Evolutionary conservation across 23 tunicate genomes (phyloP), one percentile per base, ranked within the genome.

Genomic region (Styela plicata): DNA sequence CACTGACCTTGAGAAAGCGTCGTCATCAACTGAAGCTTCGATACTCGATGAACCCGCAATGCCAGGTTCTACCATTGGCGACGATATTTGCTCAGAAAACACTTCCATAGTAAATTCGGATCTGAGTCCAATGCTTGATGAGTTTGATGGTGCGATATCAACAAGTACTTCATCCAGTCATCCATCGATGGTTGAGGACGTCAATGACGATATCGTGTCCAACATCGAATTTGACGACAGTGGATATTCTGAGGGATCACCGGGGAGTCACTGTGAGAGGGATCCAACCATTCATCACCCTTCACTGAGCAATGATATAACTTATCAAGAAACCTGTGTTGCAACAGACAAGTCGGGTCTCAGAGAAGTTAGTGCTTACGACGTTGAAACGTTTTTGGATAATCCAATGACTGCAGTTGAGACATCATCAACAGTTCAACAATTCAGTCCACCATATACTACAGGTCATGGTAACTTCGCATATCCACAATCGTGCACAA

Each of bases 241-340:
- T 67, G 71, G 71, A 27, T 67, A 67, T 67, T 67, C 71, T 22
- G 71, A 67, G n/a, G 71, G 31, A 16, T 67, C 71, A 67, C 31
- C 71, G 30, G 31, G 71, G 17, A 67, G 71, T 67, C 30, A 67
- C 22, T 67, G 24, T 67, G 71, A 67, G 71, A 27, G 22, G 24
- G 31, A 22, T 67, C 16, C 24, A 18, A 21, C 17, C 30, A 1
- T 1, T 29, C 31, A 67, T 67, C 71, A 67, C 16, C 71, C 22
- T 22, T 1, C 2, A 0, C n/a, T 16, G 17, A 1, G 0, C 71
- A 17, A 67, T 67, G n/a, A n/a, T n/a, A n/a, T n/a, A n/a, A n/a
- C n/a, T n/a, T n/a, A n/a, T n/a, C n/a, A n/a, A n/a, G n/a, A n/a
- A n/a, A n/a, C n/a, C n/a, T n/a, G n/a, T n/a, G n/a, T n/a, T n/a